phyloP scores from a whole-genome alignment of 92 coral and sea anemone species.

The Bergia sp. region DNA sequence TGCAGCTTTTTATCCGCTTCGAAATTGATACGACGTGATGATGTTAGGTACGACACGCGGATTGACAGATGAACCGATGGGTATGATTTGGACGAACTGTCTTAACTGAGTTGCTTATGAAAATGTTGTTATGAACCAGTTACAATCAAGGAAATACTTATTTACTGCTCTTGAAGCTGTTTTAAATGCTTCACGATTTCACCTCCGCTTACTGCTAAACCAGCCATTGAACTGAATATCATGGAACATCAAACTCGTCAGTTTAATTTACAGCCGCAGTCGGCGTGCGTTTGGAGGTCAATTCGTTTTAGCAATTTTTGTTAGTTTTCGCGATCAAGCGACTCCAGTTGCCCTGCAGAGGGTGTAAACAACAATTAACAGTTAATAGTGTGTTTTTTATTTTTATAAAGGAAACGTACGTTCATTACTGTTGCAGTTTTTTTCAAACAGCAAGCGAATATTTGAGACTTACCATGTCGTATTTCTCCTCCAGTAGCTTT shows the following conservation, averaged over 20 bases:
- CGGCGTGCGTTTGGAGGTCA: too few relatives aligned
- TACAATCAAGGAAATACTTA: not conserved
- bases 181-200: too few relatives aligned
- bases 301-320: not conserved
- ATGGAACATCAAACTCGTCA: too few relatives aligned
- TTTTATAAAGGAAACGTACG: too few relatives aligned
- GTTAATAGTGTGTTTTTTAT: too few relatives aligned
- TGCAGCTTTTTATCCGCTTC: not conserved
- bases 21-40: not conserved
- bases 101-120: not conserved
- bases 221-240: too few relatives aligned
- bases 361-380: not conserved
- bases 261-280: too few relatives aligned
- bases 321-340: not conserved
- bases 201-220: too few relatives aligned
- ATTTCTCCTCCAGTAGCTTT: conserved; percentile 67
- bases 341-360: not conserved
- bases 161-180: not conserved
- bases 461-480: conserved; percentile 56
- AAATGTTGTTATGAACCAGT: not conserved
- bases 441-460: not conserved
- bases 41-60: not conserved
- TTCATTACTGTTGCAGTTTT: too few relatives aligned
- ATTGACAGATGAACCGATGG: too few relatives aligned
- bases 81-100: too few relatives aligned